Base-by-base conservation (phyloP, 2,888 invertebrate species). In the Tenthredo notha region DNA sequence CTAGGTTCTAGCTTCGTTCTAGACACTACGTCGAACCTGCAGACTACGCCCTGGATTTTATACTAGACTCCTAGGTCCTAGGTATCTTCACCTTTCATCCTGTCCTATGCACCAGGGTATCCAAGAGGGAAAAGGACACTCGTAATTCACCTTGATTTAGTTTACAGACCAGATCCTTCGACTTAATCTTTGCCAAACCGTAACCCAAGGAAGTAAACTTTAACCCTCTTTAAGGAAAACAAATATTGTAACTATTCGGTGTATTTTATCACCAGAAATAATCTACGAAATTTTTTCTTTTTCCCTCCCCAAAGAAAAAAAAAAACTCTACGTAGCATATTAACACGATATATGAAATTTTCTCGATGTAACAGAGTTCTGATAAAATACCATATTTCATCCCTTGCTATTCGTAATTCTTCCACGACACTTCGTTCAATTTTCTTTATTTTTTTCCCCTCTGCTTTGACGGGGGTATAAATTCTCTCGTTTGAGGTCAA, bases 101-200 rank as follows among this genome's bases (percentile, higher is more conserved):
- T 18, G 6, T 33, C 12, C 61, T 33, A 0, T 33, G 25, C 61
- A 21, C 12, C 10, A 10, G 1, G 33, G 12, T 1, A 15, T 5
- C 12, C 12, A 15, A 6, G 67, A 29, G 67, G 18, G 40, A 43
- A 74, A 74, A 74, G 54, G 50, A 54, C 15, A 29, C 12, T 9
- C 77, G 54, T 77, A 77, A 77, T 54, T 54, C 77, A 77, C 12
- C 50, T 77, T 77, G 77, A 77, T 77, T 77, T 77, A 77, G 77
- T 54, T 54, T 33, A 50, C 77, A 29, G 54, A 77, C n/a, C 40
- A 77, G 77, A 77, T 77, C 72, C 72, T 40, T n/a, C 15, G 72
- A 12, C 72, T 43, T 74, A 74, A 74, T 74, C 72, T 74, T 43
- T 3, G 43, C 72, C 72, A 43, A 40, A 40, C 43, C 84, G 65